Conservation (phyloP, 2,888 invertebrate species). For the Napeogenes sylphis region DNA sequence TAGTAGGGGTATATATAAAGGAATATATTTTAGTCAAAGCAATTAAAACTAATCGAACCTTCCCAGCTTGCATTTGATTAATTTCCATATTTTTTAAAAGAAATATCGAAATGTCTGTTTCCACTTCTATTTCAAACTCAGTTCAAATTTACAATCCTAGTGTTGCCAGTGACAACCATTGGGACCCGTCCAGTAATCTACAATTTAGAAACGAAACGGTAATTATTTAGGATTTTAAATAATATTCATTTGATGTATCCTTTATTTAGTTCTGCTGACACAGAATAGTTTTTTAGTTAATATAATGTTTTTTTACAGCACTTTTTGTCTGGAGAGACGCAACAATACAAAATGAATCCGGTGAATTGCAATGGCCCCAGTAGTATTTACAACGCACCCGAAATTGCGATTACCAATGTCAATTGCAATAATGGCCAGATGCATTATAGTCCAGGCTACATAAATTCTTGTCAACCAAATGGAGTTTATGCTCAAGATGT, state of each 20-base stretch:
- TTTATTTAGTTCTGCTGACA: background rate
- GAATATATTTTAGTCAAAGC: constrained; percentile 36
- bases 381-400: constrained; percentile 16
- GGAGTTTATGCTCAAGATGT: constrained; percentile 18
- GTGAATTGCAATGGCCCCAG: constrained; percentile 14
- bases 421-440: constrained; percentile 13
- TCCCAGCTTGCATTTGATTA: constrained; percentile 33
- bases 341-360: constrained; percentile 14
- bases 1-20: constrained; percentile 48
- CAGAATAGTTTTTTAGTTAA: background rate
- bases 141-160: constrained; percentile 24
- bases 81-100: background rate
- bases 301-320: constrained; percentile 15
- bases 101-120: constrained; percentile 29
- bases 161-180: constrained; percentile 38
- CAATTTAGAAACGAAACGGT: constrained; percentile 25
- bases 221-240: constrained; percentile 4
- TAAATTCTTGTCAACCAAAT: constrained; percentile 11
- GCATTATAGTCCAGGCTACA: constrained; percentile 14
- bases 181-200: constrained; percentile 32
- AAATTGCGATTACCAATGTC: constrained; percentile 7
- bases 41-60: constrained; percentile 42
- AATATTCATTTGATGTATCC: background rate
- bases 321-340: constrained; percentile 9
- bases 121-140: constrained; percentile 27